A percentile compares a stretch with the other conserved stretches of the same genome.
phyloP scores from a whole-genome alignment of 2,888 invertebrate genomes.

The Macrophya alboannulata region DNA sequence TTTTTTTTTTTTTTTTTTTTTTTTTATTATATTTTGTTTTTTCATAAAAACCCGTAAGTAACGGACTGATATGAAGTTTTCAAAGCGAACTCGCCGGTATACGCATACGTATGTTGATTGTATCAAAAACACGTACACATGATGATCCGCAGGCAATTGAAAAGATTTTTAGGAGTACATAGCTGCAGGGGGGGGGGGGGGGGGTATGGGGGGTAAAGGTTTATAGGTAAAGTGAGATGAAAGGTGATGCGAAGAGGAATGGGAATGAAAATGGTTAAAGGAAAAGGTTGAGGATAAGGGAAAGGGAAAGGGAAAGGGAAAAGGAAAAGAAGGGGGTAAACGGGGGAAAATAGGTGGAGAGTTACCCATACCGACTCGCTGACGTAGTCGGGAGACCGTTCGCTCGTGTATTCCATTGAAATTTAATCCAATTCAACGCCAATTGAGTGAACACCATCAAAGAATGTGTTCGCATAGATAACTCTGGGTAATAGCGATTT shows the following conservation, averaged over 20 bases:
- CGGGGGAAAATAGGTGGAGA: background rate
- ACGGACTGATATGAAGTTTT: background rate
- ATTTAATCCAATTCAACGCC: constrained; percentile 37
- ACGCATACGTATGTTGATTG: background rate
- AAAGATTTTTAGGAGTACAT: constrained; percentile 21
- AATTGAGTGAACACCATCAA: constrained; percentile 31
- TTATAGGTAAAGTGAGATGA: constrained; percentile 35
- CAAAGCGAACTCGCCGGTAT: background rate
- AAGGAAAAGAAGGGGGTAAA: background rate
- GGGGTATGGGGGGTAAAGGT: background rate
- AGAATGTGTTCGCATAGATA: constrained; percentile 11
- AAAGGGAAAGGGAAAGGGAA: background rate
- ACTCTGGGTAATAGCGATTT: background rate
- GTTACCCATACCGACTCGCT: background rate
- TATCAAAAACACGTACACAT: background rate
- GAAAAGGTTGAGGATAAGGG: background rate
- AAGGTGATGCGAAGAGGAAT: constrained; percentile 13
- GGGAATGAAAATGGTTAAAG: background rate
- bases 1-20: background rate
- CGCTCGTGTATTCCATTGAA: constrained; percentile 17
- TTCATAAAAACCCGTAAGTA: background rate
- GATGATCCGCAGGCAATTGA: background rate
- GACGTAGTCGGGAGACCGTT: background rate
- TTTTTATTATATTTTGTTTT: background rate
- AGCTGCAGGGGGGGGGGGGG: background rate